Evolutionary conservation across 2,113 vertebrate species (phyloP), one percentile per base, ranked within the genome.

Genomic region (Nerophis ophidion): DNA sequence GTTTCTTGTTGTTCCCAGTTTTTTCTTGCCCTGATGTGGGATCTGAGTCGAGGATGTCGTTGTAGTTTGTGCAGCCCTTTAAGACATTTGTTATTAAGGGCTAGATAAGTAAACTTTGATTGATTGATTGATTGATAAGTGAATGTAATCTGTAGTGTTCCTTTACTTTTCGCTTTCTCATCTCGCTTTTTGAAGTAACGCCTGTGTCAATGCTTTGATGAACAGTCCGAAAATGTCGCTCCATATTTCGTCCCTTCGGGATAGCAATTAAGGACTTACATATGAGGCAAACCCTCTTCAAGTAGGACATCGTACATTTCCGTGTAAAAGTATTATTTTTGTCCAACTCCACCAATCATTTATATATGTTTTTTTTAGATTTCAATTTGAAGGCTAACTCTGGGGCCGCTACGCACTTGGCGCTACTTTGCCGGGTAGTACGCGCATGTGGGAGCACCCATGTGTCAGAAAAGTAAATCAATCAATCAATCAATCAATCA

Each of bases 131-230:
- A 26, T 26, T 26, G 26, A 26, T 3, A 2, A 46, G 14, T 46
- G 45, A 46, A 2, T 46, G 45, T 14, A 11, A 14, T 14, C 45
- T 14, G 14, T 9, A 46, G 50, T 49, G 48, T 54, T 46, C 15
- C 35, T 36, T 45, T 17, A 61, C 52, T 40, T 74, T 74, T 61
- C 38, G 60, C 56, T 56, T 74, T 68, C 61, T 74, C 57, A 65
- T 61, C 14, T 69, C 1, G 2, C 60, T 67, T 63, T 68, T 64
- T 0, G 4, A 47, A 0, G 33, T 44, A 5, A 74, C 61, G 36
- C 63, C 15, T 1, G 12, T 51, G 50, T 68, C 9, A 4, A 50
- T 55, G 1, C 16, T 62, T 66, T 17, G 5, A 42, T 33, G 48
- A 50, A 35, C 26, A n/a, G 65, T 44, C 19, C 8, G 26, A 65